Evolutionary conservation across 2,113 vertebrate species (phyloP).

Genomic region (Corydoras maculifer): DNA sequence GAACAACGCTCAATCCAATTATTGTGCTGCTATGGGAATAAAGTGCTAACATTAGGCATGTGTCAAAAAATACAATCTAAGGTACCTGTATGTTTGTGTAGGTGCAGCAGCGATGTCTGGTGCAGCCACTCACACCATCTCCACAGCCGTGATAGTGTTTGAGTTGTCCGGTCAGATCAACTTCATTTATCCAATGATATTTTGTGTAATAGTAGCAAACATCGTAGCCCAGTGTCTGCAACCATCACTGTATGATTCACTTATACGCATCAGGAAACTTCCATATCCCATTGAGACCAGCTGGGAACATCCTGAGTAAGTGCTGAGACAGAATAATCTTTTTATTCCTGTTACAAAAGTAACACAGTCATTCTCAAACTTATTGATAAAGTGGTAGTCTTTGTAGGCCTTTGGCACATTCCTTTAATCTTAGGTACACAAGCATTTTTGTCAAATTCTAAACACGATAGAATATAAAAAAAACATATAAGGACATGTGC

Average conservation of each 20-base stretch:
- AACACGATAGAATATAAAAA: too few relatives aligned
- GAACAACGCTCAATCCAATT: too few relatives aligned
- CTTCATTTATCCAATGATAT: constrained; percentile 91
- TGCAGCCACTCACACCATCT: constrained; percentile 92
- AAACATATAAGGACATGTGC: too few relatives aligned
- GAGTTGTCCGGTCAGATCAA: constrained; percentile 96
- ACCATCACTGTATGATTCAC: constrained; percentile 93
- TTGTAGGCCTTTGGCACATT: too few relatives aligned
- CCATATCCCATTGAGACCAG: constrained; percentile 88
- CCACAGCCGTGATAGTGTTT: constrained; percentile 91
- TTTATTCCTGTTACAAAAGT: too few relatives aligned
- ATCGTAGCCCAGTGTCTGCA: constrained; percentile 91
- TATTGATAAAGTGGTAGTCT: too few relatives aligned
- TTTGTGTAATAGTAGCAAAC: constrained; percentile 91
- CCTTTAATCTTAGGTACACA: too few relatives aligned
- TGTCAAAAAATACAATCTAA: too few relatives aligned
- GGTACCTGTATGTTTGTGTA: constrained; percentile 38
- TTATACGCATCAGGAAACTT: constrained; percentile 95
- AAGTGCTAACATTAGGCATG: too few relatives aligned
- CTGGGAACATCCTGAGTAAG: constrained; percentile 91
- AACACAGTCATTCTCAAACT: too few relatives aligned
- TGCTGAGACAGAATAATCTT: constrained; percentile 9
- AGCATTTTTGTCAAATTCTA: too few relatives aligned
- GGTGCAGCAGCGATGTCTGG: constrained; percentile 88
- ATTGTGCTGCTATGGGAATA: too few relatives aligned